These are phyloP conservation scores for Ornithorhynchus anatinus DNA, from an alignment of 2,113 vertebrate genomes.

Conservation along the genomic window DNA sequence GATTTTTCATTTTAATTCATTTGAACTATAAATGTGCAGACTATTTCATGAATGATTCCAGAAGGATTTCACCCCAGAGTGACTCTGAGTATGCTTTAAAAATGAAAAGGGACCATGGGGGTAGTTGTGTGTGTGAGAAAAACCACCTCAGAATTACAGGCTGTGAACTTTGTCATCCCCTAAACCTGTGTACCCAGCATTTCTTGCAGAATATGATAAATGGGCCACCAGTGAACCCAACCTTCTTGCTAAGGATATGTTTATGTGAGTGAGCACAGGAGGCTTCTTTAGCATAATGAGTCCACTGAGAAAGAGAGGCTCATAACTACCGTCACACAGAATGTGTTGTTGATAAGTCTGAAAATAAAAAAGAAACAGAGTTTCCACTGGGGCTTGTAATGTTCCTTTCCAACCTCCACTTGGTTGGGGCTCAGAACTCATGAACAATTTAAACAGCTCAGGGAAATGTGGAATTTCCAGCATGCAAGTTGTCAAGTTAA, in stretches of 20 bases:
- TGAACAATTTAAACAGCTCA: slow-evolving; percentile 56
- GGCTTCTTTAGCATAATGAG: slow-evolving; percentile 57
- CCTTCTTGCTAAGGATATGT: slow-evolving; percentile 12
- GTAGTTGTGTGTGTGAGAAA: not conserved
- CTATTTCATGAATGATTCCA: not conserved
- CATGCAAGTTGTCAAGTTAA: slow-evolving; percentile 66
- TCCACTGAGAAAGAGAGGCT: slow-evolving; percentile 37
- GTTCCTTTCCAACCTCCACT: slow-evolving; percentile 8
- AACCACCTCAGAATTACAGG: not conserved
- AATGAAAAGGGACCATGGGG: not conserved
- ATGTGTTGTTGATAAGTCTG: slow-evolving; percentile 28
- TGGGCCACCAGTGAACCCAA: slow-evolving; percentile 19
- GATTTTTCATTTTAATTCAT: not conserved
- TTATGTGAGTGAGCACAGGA: slow-evolving; percentile 20
- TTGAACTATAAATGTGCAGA: not conserved
- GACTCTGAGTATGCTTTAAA: slow-evolving; percentile 8
- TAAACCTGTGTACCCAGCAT: slow-evolving; percentile 10
- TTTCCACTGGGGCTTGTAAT: slow-evolving; percentile 27
- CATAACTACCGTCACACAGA: not conserved
- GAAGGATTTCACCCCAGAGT: not conserved
- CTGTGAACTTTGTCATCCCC: slow-evolving; percentile 16
- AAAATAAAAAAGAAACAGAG: slow-evolving; percentile 49
- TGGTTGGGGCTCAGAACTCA: slow-evolving; percentile 23
- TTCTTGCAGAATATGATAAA: slow-evolving; percentile 32
- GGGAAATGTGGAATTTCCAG: slow-evolving; percentile 21